Conservation (phyloP, 2,797 vertebrate genomes). For the Periparus ater region DNA sequence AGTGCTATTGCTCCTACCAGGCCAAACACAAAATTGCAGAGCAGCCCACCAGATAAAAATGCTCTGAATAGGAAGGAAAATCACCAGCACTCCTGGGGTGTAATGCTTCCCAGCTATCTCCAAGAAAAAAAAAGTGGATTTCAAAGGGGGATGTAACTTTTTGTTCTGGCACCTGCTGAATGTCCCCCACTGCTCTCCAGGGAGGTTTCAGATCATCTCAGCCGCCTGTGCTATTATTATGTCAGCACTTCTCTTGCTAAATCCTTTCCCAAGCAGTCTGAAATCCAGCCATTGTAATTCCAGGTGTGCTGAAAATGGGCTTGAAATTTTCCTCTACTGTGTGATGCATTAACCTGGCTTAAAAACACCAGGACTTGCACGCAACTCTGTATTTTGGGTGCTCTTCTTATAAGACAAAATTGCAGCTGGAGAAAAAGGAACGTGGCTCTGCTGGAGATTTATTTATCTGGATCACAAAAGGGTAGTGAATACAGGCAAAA, state of each 20-base stretch:
- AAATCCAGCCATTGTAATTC: not conserved
- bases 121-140: not conserved
- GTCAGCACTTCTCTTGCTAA: constrained; percentile 38
- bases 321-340: not conserved
- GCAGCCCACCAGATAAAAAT: not conserved
- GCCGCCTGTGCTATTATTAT: not conserved
- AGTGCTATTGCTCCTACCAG: not conserved
- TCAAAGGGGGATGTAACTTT: not conserved
- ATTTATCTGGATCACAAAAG: not conserved
- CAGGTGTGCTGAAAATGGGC: not conserved
- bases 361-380: not conserved
- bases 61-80: not conserved
- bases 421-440: not conserved
- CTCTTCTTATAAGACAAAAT: not conserved
- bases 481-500: not conserved
- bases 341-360: not conserved
- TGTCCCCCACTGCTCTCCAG: not conserved
- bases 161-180: not conserved
- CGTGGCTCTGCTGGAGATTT: not conserved
- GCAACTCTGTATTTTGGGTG: not conserved
- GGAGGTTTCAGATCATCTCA: constrained; percentile 16
- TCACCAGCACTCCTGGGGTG: not conserved
- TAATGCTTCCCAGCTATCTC: not conserved
- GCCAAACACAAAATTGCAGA: constrained; percentile 27
- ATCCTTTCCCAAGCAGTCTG: not conserved